A percentile compares a stretch with the other conserved stretches of the same genome.
phyloP scores from a whole-genome alignment of 2,888 invertebrate genomes.

The Aromia moschata region DNA sequence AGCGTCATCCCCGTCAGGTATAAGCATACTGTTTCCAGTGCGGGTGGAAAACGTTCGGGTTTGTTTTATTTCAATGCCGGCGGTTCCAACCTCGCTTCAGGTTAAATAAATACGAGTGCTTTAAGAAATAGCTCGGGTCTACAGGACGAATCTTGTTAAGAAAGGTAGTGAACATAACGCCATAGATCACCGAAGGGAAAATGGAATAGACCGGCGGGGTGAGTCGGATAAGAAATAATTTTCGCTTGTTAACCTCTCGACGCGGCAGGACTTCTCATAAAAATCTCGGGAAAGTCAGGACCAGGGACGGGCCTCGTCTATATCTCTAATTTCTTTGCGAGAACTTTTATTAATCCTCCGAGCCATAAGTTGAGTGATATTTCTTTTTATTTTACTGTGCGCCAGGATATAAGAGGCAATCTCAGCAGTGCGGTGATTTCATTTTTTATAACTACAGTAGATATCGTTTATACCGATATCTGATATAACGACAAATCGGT shows the following conservation, averaged over 20 bases:
- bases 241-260: constrained; percentile 22
- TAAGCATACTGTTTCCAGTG: no score
- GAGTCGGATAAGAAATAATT: constrained; percentile 21
- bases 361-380: constrained; percentile 2
- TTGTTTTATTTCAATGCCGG: no score
- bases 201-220: constrained; percentile 14
- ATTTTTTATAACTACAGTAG: no score
- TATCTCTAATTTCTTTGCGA: not conserved
- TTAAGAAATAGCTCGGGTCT: constrained; percentile 2
- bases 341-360: not conserved
- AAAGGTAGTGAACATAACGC: not conserved
- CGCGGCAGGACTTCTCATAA: constrained; percentile 6
- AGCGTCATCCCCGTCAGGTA: no score
- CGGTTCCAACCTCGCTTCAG: no score
- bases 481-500: no score
- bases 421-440: no score
- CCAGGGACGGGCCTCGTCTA: not conserved
- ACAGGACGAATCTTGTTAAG: constrained; percentile 10
- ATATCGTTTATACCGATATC: no score
- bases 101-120: constrained; percentile 7
- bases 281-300: not conserved
- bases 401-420: no score
- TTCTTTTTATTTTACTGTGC: no score
- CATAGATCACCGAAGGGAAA: constrained; percentile 14
- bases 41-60: no score